phyloP scores from a whole-genome alignment of 1,140 invertebrate genomes.

The Drosophila gunungcola region DNA sequence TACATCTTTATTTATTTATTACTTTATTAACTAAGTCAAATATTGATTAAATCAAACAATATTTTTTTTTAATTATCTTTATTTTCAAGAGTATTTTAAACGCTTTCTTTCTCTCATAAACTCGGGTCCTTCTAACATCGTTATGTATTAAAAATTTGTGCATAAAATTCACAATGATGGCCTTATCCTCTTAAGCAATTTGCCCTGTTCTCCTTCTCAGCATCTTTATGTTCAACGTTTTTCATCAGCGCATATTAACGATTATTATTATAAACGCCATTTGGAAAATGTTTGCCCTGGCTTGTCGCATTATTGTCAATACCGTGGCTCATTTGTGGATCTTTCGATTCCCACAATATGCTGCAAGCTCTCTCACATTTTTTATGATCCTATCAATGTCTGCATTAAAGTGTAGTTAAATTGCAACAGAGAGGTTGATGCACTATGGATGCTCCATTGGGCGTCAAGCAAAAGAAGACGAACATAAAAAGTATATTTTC shows the following conservation, averaged over 20 bases:
- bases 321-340: slow-evolving; percentile 33
- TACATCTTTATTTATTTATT: not conserved
- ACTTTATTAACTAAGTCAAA: not conserved
- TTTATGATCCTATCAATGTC: slow-evolving; percentile 47
- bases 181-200: slow-evolving; percentile 16
- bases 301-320: slow-evolving; percentile 51
- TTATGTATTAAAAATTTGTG: slow-evolving; percentile 26
- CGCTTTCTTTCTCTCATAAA: not conserved
- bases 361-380: slow-evolving; percentile 15
- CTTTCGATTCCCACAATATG: slow-evolving; percentile 22
- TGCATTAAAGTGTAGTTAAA: slow-evolving; percentile 53
- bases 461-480: not conserved
- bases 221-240: slow-evolving; percentile 18
- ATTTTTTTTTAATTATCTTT: not conserved
- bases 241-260: slow-evolving; percentile 43
- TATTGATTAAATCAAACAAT: not conserved
- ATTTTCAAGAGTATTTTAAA: not conserved
- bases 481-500: slow-evolving; percentile 22
- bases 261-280: slow-evolving; percentile 57
- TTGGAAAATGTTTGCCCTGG: slow-evolving; percentile 44
- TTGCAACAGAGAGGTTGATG: slow-evolving; percentile 26
- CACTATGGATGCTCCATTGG: slow-evolving; percentile 16
- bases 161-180: slow-evolving; percentile 34
- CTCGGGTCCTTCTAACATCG: slow-evolving; percentile 19
- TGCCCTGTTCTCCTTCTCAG: not conserved